Evolutionary conservation across 1,140 invertebrate species (phyloP), one percentile per base, ranked within the genome.

Genomic region (Drosophila prosaltans): DNA sequence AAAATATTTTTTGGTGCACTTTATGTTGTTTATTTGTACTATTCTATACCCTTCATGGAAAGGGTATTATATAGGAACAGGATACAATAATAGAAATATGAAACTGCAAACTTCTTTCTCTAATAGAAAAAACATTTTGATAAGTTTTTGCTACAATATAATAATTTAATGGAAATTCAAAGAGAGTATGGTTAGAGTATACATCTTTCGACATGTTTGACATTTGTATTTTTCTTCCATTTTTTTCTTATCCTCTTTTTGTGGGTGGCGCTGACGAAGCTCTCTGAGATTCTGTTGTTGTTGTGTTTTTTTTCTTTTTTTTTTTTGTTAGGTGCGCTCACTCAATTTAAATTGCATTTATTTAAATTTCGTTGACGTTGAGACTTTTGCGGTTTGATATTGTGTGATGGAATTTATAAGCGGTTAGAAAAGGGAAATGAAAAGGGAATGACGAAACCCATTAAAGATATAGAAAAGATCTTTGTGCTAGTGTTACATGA

Each of bases 331-430:
- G 61, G 36, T 30, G 48, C 60, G 73, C 39, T 63, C 54, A 62
- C 61, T 70, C 62, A 81, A 81, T 74, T 74, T 78, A 74, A 74
- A 81, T 78, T 81, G 80, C 80, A 82, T 81, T 81, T 75, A 82
- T 82, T 78, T 72, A 81, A 81, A 81, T 74, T 66, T 78, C 58
- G 61, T 54, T 81, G 60, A 72, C 36, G 39, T 69, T 41, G 16
- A 26, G 36, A 43, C 21, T 60, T 74, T 77, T 71, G 75, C 74
- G 66, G 72, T 75, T 74, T 45, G 28, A 16, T 2, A 68, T 28
- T 39, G 63, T 78, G 69, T 72, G 40, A 48, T 55, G 59, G 28
- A 39, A 9, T 55, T 45, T 61, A 36, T 40, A 36, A 79, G 71
- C 30, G 11, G 39, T 3, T 41, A 55, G 8, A 55, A 74, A 24